phyloP scores from a whole-genome alignment of 2,888 invertebrate species.

The Timema cristinae region DNA sequence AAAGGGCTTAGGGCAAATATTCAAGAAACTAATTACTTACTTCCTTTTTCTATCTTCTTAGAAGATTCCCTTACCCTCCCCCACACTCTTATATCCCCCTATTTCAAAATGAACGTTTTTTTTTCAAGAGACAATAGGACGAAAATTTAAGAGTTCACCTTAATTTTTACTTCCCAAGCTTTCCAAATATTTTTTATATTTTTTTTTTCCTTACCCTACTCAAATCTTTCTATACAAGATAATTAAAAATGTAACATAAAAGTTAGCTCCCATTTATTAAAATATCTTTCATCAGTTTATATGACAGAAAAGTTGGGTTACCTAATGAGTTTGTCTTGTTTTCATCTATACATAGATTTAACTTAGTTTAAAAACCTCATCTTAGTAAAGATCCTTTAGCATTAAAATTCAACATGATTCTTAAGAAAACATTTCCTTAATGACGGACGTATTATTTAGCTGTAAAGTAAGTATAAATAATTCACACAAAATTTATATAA shows the following conservation, averaged over 20 bases:
- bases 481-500: too few relatives aligned
- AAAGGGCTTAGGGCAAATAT: constrained; percentile 8
- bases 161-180: constrained; percentile 1
- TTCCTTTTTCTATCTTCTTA: constrained; percentile 4
- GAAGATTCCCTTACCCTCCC: background rate
- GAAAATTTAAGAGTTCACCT: constrained; percentile 18
- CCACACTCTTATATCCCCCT: background rate
- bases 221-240: constrained; percentile 18
- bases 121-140: constrained; percentile 16
- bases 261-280: constrained; percentile 16
- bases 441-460: too few relatives aligned
- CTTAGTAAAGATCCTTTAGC: too few relatives aligned
- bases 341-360: background rate
- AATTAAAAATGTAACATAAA: constrained; percentile 23
- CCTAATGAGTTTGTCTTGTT: constrained; percentile 20
- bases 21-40: constrained; percentile 21
- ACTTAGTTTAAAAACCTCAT: too few relatives aligned
- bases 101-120: background rate
- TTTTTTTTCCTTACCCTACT: background rate
- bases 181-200: background rate
- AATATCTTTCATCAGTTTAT: constrained; percentile 12
- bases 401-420: too few relatives aligned
- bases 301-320: background rate
- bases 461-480: too few relatives aligned
- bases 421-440: too few relatives aligned